A percentile compares a stretch with the other conserved stretches of the same genome.
phyloP scores from a whole-genome alignment of 2,888 invertebrate species.

The Crioceris asparagi region DNA sequence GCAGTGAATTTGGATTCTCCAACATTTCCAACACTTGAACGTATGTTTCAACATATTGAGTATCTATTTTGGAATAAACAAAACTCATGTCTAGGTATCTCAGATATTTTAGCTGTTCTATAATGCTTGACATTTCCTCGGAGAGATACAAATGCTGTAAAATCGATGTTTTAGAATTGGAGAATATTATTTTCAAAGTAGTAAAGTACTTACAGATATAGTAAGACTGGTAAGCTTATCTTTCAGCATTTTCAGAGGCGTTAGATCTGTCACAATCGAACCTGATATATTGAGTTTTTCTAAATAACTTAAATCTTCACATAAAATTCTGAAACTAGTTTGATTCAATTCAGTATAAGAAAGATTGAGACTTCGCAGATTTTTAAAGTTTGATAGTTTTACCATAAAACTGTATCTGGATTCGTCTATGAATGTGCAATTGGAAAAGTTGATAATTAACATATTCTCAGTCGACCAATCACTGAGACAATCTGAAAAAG shows the following conservation, averaged over 20 bases:
- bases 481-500: constrained; percentile 46
- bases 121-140: constrained; percentile 20
- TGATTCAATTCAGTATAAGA: constrained; percentile 59
- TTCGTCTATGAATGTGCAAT: constrained; percentile 48
- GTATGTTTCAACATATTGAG: constrained; percentile 15
- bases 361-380: constrained; percentile 49
- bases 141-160: constrained; percentile 26
- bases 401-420: constrained; percentile 42
- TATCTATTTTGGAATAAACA: constrained; percentile 28
- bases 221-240: constrained; percentile 47
- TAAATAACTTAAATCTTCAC: constrained; percentile 51
- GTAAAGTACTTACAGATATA: constrained; percentile 41
- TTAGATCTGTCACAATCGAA: constrained; percentile 51
- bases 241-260: constrained; percentile 45
- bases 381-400: constrained; percentile 49
- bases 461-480: constrained; percentile 55
- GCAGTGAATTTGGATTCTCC: constrained; percentile 37
- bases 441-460: constrained; percentile 48
- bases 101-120: constrained; percentile 26
- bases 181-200: background rate
- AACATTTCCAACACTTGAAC: constrained; percentile 25
- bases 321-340: constrained; percentile 52
- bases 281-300: constrained; percentile 56
- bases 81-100: constrained; percentile 33
- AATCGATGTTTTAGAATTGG: constrained; percentile 1